Evolutionary conservation across 2,797 vertebrate genomes (phyloP).

Genomic region (Rhynchotus rufescens): DNA sequence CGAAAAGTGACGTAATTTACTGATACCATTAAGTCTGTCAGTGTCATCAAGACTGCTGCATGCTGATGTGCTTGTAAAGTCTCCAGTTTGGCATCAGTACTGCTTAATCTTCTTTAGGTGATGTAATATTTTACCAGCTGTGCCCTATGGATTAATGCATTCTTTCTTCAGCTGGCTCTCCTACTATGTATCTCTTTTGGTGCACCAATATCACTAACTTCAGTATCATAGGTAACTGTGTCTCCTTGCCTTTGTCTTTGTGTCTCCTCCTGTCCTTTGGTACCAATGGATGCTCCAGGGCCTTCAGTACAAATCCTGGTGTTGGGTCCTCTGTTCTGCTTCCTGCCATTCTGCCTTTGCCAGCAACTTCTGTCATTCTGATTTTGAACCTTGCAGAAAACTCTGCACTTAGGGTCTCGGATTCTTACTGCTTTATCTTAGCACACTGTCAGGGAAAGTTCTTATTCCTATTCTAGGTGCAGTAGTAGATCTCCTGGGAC

Average conservation of each 20-base stretch:
- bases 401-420: not conserved
- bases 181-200: not conserved
- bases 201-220: not conserved
- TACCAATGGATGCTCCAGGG: not conserved
- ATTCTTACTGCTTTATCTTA: not conserved
- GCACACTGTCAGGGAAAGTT: not conserved
- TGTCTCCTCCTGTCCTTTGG: not conserved
- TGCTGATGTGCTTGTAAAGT: not conserved
- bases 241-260: not conserved
- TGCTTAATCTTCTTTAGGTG: not conserved
- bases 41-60: not conserved
- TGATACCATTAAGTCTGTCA: not conserved
- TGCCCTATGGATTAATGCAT: not conserved
- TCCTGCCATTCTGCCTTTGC: not conserved
- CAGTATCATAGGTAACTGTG: rapidly evolving
- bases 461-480: not conserved
- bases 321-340: not conserved
- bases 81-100: not conserved
- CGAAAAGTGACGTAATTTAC: not conserved
- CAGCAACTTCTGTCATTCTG: not conserved
- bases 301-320: not conserved
- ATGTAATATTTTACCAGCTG: not conserved
- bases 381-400: not conserved
- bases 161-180: not conserved
- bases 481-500: not conserved